These are phyloP conservation scores for Sarcoramphus papa DNA, from an alignment of 2,797 vertebrate species.

Conservation along the genomic window DNA sequence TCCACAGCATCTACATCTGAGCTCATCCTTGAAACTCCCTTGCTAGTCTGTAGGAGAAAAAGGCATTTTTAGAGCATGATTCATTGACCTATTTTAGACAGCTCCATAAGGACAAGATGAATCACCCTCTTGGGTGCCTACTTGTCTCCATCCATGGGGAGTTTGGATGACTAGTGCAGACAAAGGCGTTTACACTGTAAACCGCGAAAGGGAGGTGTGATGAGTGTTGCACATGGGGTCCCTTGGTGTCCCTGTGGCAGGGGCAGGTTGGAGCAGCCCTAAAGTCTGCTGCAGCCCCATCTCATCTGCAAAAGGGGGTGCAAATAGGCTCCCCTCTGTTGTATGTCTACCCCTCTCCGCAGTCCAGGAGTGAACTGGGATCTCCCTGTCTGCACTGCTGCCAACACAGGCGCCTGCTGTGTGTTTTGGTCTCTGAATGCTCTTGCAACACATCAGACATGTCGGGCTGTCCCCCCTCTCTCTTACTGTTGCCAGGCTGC, in stretches of 20 bases:
- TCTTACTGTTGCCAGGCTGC: background rate
- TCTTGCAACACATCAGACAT: background rate
- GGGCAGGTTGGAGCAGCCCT: background rate
- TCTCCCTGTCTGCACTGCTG: background rate
- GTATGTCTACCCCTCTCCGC: background rate
- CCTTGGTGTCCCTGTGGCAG: background rate
- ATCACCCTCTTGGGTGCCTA: background rate
- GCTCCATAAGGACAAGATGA: conserved; percentile 12
- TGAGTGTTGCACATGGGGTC: too few relatives aligned
- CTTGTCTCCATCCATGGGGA: background rate
- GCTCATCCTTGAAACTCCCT: background rate
- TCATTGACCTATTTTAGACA: conserved; percentile 40
- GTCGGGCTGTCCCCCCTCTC: accelerated
- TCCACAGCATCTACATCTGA: background rate
- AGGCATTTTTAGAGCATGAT: conserved; percentile 16
- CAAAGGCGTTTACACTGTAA: background rate
- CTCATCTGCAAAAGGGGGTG: background rate
- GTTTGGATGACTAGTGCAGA: background rate
- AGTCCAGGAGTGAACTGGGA: background rate
- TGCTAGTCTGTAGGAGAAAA: background rate
- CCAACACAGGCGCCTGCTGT: background rate
- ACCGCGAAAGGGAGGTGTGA: background rate
- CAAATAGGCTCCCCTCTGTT: background rate
- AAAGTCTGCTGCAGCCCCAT: background rate
- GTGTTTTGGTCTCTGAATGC: background rate